Evolutionary conservation across 2,113 vertebrate genomes (phyloP).

Genomic region (Nansenia antarctica): DNA sequence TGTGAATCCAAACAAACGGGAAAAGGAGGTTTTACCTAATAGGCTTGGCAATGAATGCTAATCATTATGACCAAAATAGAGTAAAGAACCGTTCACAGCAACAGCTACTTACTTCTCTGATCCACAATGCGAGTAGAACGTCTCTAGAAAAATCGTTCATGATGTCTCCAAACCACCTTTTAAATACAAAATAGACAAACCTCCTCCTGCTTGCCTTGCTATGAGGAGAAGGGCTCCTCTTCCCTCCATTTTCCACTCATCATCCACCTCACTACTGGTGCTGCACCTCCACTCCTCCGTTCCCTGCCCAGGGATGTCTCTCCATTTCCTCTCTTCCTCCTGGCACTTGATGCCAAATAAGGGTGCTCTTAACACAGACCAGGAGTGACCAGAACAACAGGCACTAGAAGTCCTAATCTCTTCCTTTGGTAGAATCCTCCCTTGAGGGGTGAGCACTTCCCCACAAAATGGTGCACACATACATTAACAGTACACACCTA

Average conservation of each 20-base stretch:
- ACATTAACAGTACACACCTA: neutral
- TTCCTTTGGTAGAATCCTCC: neutral
- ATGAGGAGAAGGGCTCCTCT: conserved; percentile 47
- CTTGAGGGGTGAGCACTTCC: conserved; percentile 42
- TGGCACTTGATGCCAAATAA: conserved; percentile 59
- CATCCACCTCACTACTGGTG: conserved; percentile 22
- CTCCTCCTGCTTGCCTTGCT: conserved; percentile 26
- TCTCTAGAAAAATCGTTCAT: neutral
- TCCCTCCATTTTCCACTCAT: conserved; percentile 6
- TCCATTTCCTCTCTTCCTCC: conserved; percentile 50
- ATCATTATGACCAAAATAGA: neutral
- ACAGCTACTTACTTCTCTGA: neutral
- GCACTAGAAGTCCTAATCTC: conserved; percentile 27
- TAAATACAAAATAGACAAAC: too few relatives aligned
- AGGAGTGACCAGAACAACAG: conserved; percentile 25
- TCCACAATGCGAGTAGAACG: neutral
- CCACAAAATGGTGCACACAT: conserved; percentile 34
- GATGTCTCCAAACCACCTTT: neutral
- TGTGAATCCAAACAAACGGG: too few relatives aligned
- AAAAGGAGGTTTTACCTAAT: too few relatives aligned
- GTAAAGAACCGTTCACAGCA: neutral
- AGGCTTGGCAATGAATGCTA: too few relatives aligned
- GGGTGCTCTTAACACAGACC: conserved; percentile 54
- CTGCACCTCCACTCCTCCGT: conserved; percentile 47
- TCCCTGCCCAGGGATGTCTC: conserved; percentile 27